Percentiles rank a stretch among this genome's conserved stretches.
phyloP scores from a whole-genome alignment of 2,797 vertebrate species.

The Anabacerthia variegaticeps region DNA sequence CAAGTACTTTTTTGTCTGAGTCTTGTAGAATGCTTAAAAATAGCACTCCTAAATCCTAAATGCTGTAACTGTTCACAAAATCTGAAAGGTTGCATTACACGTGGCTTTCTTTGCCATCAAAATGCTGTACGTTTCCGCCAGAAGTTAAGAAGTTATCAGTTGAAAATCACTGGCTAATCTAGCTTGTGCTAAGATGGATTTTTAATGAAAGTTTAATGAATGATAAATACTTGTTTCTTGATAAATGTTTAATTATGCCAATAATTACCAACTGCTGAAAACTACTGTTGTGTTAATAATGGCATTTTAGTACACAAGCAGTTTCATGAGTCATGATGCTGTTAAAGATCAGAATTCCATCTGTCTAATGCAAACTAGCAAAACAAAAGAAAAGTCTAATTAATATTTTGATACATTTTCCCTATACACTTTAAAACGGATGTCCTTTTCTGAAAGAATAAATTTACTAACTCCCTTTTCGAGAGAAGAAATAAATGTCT shows the following conservation, averaged over 20 bases:
- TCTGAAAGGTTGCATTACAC: conserved; percentile 23
- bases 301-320: conserved; percentile 82
- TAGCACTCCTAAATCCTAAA: conserved; percentile 21
- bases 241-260: conserved; percentile 90
- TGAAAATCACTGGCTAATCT: conserved; percentile 81
- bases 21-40: conserved; percentile 34
- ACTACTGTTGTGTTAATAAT: conserved; percentile 88
- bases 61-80: conserved; percentile 17
- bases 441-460: conserved; percentile 60
- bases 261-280: conserved; percentile 89
- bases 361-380: conserved; percentile 80
- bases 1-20: conserved; percentile 4
- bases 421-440: conserved; percentile 66
- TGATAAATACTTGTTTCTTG: conserved; percentile 87
- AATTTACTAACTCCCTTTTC: conserved; percentile 35
- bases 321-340: conserved; percentile 79
- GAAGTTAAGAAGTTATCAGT: conserved; percentile 77
- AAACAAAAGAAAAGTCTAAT: conserved; percentile 81
- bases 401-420: conserved; percentile 81
- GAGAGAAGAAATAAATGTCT: conserved; percentile 41
- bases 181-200: conserved; percentile 80
- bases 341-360: conserved; percentile 81
- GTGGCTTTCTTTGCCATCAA: conserved; percentile 36
- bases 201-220: conserved; percentile 88
- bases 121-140: conserved; percentile 64